phyloP scores from a whole-genome alignment of 2,797 vertebrate species.

The Salarias fasciatus region DNA sequence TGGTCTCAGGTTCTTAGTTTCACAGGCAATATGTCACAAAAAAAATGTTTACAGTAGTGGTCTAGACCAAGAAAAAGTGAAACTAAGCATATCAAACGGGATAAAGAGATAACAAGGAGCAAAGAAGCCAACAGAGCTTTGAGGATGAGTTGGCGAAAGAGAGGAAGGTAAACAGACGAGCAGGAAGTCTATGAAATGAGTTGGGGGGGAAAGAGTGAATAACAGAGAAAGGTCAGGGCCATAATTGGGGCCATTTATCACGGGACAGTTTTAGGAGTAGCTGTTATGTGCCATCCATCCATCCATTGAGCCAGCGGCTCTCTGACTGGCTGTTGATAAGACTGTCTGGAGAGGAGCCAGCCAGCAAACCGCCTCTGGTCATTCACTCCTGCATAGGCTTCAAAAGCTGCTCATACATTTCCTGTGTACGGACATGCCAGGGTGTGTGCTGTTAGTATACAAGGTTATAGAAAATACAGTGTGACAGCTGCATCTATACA shows the following conservation, averaged over 20 bases:
- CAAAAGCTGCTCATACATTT: constrained; percentile 19
- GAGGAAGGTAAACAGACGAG: constrained; percentile 35
- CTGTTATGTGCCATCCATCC: constrained; percentile 56
- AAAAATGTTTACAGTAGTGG: background rate
- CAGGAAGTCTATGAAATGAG: constrained; percentile 37
- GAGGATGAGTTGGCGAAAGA: background rate
- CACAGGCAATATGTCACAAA: background rate
- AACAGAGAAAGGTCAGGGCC: constrained; percentile 60
- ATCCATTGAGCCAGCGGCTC: constrained; percentile 35
- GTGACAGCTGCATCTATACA: background rate
- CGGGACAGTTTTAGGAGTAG: constrained; percentile 56
- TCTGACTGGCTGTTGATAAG: constrained; percentile 63
- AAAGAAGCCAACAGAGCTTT: background rate
- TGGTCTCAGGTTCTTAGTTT: no score
- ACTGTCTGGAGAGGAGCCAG: constrained; percentile 42
- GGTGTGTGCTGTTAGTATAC: background rate
- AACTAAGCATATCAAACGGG: background rate
- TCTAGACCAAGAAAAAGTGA: background rate
- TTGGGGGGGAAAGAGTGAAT: constrained; percentile 20
- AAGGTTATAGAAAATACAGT: constrained; percentile 1
- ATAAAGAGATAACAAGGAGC: background rate
- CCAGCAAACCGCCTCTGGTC: constrained; percentile 25
- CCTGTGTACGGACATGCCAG: constrained; percentile 2
- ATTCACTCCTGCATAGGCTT: constrained; percentile 38
- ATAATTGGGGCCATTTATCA: constrained; percentile 66